A percentile compares a stretch with the other conserved stretches of the same genome.
Evolutionary conservation across 2,888 invertebrate species (phyloP).

Genomic region (Thalpophila matura): DNA sequence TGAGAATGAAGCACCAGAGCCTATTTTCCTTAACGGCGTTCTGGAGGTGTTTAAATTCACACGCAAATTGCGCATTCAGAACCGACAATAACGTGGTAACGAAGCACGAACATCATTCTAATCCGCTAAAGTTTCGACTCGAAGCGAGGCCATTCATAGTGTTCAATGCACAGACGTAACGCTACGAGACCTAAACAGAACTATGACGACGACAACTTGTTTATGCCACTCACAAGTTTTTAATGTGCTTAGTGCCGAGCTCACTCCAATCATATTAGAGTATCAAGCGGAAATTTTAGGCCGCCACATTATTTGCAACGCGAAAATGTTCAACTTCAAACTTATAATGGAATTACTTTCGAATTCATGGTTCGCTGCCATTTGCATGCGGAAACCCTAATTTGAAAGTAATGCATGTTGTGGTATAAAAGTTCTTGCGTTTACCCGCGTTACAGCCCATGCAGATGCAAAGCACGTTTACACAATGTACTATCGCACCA

Average conservation of each 20-base stretch:
- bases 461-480: constrained; percentile 42
- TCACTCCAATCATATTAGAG: constrained; percentile 82
- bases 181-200: constrained; percentile 9
- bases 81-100: constrained; percentile 47
- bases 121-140: constrained; percentile 34
- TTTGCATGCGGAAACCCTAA: constrained; percentile 72
- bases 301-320: constrained; percentile 79
- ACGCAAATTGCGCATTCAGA: constrained; percentile 57
- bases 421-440: constrained; percentile 58
- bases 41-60: constrained; percentile 55
- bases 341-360: constrained; percentile 88
- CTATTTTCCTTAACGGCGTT: constrained; percentile 39
- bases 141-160: neutral
- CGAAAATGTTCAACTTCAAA: constrained; percentile 79
- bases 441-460: constrained; percentile 30
- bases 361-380: constrained; percentile 78
- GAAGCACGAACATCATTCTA: constrained; percentile 46
- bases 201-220: constrained; percentile 66
- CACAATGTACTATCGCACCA: constrained; percentile 15
- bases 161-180: constrained; percentile 17
- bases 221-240: constrained; percentile 82
- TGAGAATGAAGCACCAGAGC: constrained; percentile 12
- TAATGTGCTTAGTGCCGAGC: constrained; percentile 75
- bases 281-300: constrained; percentile 78
- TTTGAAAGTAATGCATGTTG: constrained; percentile 70